Conservation (phyloP, 2,797 vertebrate genomes). For the Hypotaenidia philippensis region DNA sequence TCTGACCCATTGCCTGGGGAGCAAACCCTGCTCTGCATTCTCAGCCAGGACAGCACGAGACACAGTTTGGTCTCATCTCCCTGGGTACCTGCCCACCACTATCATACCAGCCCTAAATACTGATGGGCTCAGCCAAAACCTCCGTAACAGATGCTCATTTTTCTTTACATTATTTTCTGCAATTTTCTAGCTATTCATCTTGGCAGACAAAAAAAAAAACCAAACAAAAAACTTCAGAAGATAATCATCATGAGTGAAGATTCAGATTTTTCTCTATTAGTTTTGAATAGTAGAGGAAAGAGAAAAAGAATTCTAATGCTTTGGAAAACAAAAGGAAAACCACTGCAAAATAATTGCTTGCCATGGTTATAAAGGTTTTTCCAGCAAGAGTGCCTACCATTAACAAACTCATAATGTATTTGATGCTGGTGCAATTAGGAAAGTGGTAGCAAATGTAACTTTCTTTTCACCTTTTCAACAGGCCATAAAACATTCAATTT, state of each 20-base stretch:
- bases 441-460: constrained; percentile 5
- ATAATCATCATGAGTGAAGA: not conserved
- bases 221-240: not conserved
- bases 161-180: not conserved
- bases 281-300: not conserved
- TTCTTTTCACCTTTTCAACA: constrained; percentile 29
- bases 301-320: not conserved
- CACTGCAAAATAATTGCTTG: constrained; percentile 21
- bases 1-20: not conserved
- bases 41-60: not conserved
- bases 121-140: not conserved
- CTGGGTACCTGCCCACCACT: not conserved
- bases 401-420: constrained; percentile 20
- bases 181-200: constrained; percentile 30
- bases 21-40: not conserved
- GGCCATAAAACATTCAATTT: constrained; percentile 40
- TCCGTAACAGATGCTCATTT: not conserved
- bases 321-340: constrained; percentile 25
- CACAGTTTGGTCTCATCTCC: not conserved
- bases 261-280: not conserved
- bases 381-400: constrained; percentile 1
- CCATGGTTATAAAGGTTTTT: not conserved
- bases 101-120: not conserved
- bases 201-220: not conserved
- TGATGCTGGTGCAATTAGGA: constrained; percentile 46